Evolutionary conservation across 2,888 invertebrate species (phyloP).

Genomic region (Agriopis aurantiaria): DNA sequence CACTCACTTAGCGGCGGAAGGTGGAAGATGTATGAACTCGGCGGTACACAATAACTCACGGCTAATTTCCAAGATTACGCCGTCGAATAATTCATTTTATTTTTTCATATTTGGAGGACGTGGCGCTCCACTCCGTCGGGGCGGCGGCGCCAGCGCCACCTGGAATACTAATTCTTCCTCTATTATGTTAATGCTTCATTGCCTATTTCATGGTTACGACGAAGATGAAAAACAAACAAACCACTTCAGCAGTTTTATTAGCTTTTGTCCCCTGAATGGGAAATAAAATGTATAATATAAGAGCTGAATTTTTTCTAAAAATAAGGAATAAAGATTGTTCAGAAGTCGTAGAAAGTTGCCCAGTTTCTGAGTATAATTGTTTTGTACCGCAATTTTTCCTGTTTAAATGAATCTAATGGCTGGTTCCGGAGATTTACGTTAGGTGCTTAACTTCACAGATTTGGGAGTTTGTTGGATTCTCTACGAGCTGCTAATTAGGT

Average conservation of each 20-base stretch:
- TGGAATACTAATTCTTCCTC: conserved; percentile 15
- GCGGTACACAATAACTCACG: conserved; percentile 28
- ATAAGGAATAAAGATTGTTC: conserved; percentile 1
- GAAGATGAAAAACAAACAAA: conserved; percentile 6
- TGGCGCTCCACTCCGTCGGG: not conserved
- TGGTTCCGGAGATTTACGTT: not conserved
- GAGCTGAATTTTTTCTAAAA: not conserved
- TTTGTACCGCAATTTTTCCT: conserved; percentile 11
- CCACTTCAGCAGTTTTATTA: not conserved
- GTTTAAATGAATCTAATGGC: conserved; percentile 10
- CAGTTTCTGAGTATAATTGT: conserved; percentile 2
- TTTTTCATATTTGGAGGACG: conserved; percentile 9
- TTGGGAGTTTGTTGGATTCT: too few species aligned
- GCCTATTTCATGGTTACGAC: not conserved
- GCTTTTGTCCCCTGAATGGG: conserved; percentile 4
- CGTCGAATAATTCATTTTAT: conserved; percentile 22
- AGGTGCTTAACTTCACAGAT: too few species aligned
- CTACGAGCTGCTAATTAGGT: too few species aligned
- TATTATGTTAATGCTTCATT: not conserved
- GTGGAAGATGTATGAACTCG: conserved; percentile 14
- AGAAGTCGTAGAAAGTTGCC: conserved; percentile 8
- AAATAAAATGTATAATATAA: conserved; percentile 2
- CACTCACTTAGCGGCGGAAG: conserved; percentile 24
- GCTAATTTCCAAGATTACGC: conserved; percentile 31
- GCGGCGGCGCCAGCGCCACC: not conserved